Evolutionary conservation across 2,888 invertebrate species (phyloP).

Genomic region (Biston betularia): DNA sequence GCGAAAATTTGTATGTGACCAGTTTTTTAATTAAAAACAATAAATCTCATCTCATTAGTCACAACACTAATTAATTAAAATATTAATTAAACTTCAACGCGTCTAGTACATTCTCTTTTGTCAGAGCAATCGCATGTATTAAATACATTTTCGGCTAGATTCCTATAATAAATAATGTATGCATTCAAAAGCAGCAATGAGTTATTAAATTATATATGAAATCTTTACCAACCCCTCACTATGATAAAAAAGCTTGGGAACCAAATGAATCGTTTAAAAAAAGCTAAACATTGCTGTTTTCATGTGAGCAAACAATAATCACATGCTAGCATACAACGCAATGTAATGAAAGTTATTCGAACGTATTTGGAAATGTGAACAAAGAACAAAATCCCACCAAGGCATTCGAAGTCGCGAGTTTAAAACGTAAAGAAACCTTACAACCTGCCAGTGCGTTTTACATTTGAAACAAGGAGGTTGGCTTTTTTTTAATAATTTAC

Average conservation of each 20-base stretch:
- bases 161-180: no score
- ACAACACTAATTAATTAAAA: background rate
- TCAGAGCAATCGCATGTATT: background rate
- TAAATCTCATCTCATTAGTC: background rate
- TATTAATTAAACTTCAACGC: background rate
- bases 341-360: slow-evolving; percentile 16
- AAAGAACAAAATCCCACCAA: slow-evolving; percentile 30
- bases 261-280: background rate
- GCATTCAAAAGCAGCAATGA: background rate
- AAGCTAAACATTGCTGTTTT: slow-evolving; percentile 14
- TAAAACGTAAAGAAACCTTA: slow-evolving; percentile 61
- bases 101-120: slow-evolving; percentile 28
- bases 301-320: background rate
- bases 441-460: slow-evolving; percentile 61
- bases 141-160: slow-evolving; percentile 9
- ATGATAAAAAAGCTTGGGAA: background rate
- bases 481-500: slow-evolving; percentile 19
- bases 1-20: no score
- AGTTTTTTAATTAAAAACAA: no score
- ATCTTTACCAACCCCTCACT: background rate
- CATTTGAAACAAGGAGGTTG: slow-evolving; percentile 39
- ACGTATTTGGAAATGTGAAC: slow-evolving; percentile 21
- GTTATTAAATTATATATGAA: background rate
- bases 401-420: slow-evolving; percentile 40
- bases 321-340: background rate